Conservation (phyloP, 1,140 invertebrate species). For the Aphelenchoides fujianensis region DNA sequence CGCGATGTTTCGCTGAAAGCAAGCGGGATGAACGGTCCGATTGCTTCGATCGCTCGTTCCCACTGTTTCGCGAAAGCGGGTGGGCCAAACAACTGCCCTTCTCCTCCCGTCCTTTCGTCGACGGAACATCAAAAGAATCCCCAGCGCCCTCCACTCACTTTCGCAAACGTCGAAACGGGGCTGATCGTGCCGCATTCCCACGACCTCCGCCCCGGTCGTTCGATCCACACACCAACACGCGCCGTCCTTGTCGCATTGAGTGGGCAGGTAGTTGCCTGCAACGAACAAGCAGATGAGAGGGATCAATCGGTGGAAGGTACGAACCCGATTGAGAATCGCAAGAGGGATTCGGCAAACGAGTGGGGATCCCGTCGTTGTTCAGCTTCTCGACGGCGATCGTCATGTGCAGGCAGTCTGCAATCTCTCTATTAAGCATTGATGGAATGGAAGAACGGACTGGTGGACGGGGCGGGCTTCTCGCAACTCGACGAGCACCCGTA, state of each 20-base stretch:
- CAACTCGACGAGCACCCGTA: slow-evolving; percentile 6
- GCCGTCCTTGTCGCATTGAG: slow-evolving; percentile 44
- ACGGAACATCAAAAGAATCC: too few species aligned
- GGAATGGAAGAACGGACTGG: neutral
- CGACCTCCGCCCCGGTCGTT: slow-evolving; percentile 40
- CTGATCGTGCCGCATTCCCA: slow-evolving; percentile 36
- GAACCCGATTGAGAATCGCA: slow-evolving; percentile 38
- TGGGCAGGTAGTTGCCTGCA: slow-evolving; percentile 37
- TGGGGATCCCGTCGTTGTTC: slow-evolving; percentile 19
- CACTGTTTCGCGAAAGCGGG: too few species aligned
- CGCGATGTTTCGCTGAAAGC: slow-evolving; percentile 6
- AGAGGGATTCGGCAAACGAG: slow-evolving; percentile 21
- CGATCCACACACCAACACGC: slow-evolving; percentile 47
- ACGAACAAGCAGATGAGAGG: too few species aligned
- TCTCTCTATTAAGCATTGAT: too few species aligned
- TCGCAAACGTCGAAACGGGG: slow-evolving; percentile 24
- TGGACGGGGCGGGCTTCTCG: neutral
- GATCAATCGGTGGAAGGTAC: too few species aligned
- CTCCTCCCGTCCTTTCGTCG: too few species aligned
- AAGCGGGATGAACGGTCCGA: too few species aligned
- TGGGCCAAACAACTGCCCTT: too few species aligned
- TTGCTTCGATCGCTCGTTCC: too few species aligned
- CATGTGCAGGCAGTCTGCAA: slow-evolving; percentile 45
- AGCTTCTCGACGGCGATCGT: slow-evolving; percentile 30
- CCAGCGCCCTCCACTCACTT: neutral